Evolutionary conservation across 2,888 invertebrate genomes (phyloP), one percentile per base, ranked within the genome.

Genomic region (Lymantria monacha): DNA sequence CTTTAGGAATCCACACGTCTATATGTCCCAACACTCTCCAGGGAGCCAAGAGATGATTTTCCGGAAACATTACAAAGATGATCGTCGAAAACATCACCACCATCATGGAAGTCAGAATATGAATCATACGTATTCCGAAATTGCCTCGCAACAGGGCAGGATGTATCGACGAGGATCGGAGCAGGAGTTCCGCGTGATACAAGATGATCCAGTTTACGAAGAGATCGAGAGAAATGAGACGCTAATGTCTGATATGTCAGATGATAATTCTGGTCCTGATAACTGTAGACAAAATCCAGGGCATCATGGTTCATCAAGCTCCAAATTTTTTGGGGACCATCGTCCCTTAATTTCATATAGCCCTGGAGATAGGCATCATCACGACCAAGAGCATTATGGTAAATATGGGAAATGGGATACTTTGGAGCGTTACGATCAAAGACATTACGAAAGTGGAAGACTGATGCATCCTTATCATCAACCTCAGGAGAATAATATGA

Each of bases 151-250:
- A 48, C 90, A 90, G 65, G 92, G 91, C 30, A 81, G 91, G 13
- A 86, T 87, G 63, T 90, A 91, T 63, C 74, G 92, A 46, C 87
- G 92, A 15, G 92, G 92, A 0, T 89, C 93, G n/a, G 92, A 92
- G 12, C 92, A 92, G 42, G 94, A 92, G 53, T 92, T 91, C 48
- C 82, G 92, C 40, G 92, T 92, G 46, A 92, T 92, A 51, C 93
- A 94, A 70, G 95, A 96, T 66, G 96, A 96, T 70, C 96, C 96
- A 0, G 96, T 96, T 1, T 96, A 96, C 78, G 96, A 96, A 76
- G 96, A 96, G 73, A 96, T 96, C 50, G 96, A 96, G 69, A 90
- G 95, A 8, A 92, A 94, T 65, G 95, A 95, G 71, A 94, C 95
- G 3, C 92, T 94, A 45, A 94, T 94, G 71, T 95, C 95, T 0